Evolutionary conservation across 2,888 invertebrate species (phyloP).

Genomic region (Frankliniella fusca): DNA sequence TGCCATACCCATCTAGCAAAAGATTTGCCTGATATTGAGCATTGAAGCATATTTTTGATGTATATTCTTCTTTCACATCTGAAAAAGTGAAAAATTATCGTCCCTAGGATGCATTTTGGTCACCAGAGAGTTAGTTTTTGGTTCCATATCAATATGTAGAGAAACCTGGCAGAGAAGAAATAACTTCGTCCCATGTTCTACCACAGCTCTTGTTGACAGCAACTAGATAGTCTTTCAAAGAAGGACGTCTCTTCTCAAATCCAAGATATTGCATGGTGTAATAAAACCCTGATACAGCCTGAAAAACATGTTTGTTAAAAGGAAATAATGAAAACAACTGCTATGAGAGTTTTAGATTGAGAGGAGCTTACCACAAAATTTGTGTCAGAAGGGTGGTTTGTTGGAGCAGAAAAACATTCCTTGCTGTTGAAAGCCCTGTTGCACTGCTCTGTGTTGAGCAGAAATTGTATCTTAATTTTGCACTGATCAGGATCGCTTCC

Average conservation of each 20-base stretch:
- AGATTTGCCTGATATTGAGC: background rate
- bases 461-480: background rate
- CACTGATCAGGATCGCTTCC: background rate
- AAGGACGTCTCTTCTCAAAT: background rate
- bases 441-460: background rate
- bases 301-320: background rate
- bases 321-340: background rate
- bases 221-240: background rate
- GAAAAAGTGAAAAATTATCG: no score
- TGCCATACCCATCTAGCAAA: background rate
- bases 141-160: background rate
- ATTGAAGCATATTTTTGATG: background rate
- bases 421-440: background rate
- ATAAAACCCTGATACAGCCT: background rate
- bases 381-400: background rate
- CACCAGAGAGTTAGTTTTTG: no score
- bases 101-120: no score
- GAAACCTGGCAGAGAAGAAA: background rate
- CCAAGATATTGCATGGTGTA: background rate
- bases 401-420: background rate
- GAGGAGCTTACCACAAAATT: background rate
- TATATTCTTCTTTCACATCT: background rate
- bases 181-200: background rate
- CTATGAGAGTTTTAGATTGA: background rate
- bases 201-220: background rate